Evolutionary conservation across 23 tunicate genomes (phyloP).

Genomic region (Botrylloides violaceus): DNA sequence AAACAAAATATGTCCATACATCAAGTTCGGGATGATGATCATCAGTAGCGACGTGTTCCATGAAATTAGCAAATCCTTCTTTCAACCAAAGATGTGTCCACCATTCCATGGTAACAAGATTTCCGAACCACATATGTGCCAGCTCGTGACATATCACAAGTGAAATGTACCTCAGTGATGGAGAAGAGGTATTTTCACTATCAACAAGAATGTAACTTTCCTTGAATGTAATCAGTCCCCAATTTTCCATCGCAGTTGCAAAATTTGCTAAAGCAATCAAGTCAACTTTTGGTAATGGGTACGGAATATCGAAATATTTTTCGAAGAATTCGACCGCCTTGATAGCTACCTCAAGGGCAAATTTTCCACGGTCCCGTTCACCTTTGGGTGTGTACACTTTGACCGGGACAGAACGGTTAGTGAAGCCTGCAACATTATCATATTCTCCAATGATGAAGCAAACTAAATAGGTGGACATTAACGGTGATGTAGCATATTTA

Average conservation of each 20-base stretch:
- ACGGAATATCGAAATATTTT: slow-evolving; percentile 87
- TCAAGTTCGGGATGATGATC: slow-evolving; percentile 83
- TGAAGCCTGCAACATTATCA: slow-evolving; percentile 60
- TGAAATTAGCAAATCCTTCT: slow-evolving; percentile 98
- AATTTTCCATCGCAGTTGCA: slow-evolving; percentile 98
- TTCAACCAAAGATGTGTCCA: slow-evolving; percentile 99
- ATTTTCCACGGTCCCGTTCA: slow-evolving; percentile 55
- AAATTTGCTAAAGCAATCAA: slow-evolving; percentile 96
- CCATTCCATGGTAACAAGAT: slow-evolving; percentile 99
- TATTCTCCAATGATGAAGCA: slow-evolving; percentile 95
- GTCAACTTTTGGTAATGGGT: slow-evolving; percentile 93
- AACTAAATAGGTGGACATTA: slow-evolving; percentile 97
- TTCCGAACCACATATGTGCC: slow-evolving; percentile 99
- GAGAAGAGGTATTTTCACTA: slow-evolving; percentile 64
- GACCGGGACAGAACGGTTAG: slow-evolving; percentile 50
- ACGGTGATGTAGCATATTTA: slow-evolving; percentile 72
- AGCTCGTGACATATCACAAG: slow-evolving; percentile 94
- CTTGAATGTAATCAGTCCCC: slow-evolving; percentile 96
- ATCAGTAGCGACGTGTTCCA: slow-evolving; percentile 95
- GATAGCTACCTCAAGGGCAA: slow-evolving; percentile 80
- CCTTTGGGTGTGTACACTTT: slow-evolving; percentile 92
- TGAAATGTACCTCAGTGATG: slow-evolving; percentile 84
- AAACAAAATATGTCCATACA: slow-evolving; percentile 90
- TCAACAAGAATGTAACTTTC: slow-evolving; percentile 83
- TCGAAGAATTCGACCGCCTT: slow-evolving; percentile 68